A percentile compares a stretch with the other conserved stretches of the same genome.
These are phyloP conservation scores for Pygoscelis antarcticus DNA, from an alignment of 2,113 vertebrate genomes.

Conservation along the genomic window DNA sequence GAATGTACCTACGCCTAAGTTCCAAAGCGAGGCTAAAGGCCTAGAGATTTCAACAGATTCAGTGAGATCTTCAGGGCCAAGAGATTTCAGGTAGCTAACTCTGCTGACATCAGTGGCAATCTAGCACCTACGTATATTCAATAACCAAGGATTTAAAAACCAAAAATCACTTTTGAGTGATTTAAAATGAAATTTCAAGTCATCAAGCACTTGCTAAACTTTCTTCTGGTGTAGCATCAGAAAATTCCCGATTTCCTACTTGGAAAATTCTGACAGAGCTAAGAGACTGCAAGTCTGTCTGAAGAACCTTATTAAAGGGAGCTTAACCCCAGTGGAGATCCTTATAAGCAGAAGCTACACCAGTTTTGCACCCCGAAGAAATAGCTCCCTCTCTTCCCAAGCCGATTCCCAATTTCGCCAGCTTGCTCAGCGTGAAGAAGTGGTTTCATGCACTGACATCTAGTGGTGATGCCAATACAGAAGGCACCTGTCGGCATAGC, in stretches of 20 bases:
- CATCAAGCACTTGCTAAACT: neutral
- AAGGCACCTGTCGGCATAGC: fast-evolving
- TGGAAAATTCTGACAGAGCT: neutral
- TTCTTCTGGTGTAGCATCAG: neutral
- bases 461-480: neutral
- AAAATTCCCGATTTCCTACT: neutral
- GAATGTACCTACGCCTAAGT: neutral
- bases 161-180: neutral
- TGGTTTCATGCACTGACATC: slow-evolving; percentile 59
- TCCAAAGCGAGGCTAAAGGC: neutral
- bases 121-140: neutral
- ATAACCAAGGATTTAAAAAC: neutral
- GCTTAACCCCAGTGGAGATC: neutral
- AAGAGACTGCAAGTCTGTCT: neutral
- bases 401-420: fast-evolving
- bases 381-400: neutral
- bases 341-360: neutral
- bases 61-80: neutral
- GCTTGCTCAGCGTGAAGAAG: neutral
- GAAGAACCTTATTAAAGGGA: neutral
- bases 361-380: neutral
- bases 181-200: neutral
- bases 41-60: neutral
- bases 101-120: neutral
- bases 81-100: neutral